A percentile compares a stretch with the other conserved stretches of the same genome.
These are phyloP conservation scores for Scaptomyza flava DNA, from an alignment of 2,888 invertebrate genomes.

Conservation along the genomic window DNA sequence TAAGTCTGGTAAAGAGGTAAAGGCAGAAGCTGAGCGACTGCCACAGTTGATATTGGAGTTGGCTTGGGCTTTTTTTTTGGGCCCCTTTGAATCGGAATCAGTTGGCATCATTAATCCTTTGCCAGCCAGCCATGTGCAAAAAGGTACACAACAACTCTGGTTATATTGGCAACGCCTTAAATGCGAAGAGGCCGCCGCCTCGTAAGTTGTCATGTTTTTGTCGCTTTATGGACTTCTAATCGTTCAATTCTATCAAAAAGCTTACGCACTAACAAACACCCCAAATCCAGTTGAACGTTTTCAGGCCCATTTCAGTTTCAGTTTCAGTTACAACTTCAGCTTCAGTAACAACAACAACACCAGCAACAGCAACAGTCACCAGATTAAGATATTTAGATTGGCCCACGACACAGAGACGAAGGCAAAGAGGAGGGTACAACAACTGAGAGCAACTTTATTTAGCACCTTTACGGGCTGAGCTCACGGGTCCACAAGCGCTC, in stretches of 20 bases:
- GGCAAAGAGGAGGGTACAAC: neutral
- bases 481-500: slow-evolving; percentile 63
- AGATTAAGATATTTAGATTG: slow-evolving; percentile 85
- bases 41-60: slow-evolving; percentile 69
- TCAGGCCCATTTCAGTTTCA: slow-evolving; percentile 66
- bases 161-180: slow-evolving; percentile 60
- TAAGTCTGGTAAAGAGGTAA: slow-evolving; percentile 20
- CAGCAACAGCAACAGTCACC: slow-evolving; percentile 51
- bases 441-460: slow-evolving; percentile 76
- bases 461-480: slow-evolving; percentile 73
- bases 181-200: slow-evolving; percentile 59
- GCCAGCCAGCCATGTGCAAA: slow-evolving; percentile 34
- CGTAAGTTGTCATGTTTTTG: slow-evolving; percentile 85
- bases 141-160: slow-evolving; percentile 28
- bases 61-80: slow-evolving; percentile 17
- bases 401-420: slow-evolving; percentile 50
- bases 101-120: slow-evolving; percentile 82
- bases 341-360: slow-evolving; percentile 17
- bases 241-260: slow-evolving; percentile 85
- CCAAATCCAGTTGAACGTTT: slow-evolving; percentile 65
- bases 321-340: slow-evolving; percentile 40
- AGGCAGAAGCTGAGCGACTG: slow-evolving; percentile 66
- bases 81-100: slow-evolving; percentile 50
- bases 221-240: slow-evolving; percentile 85
- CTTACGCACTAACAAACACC: slow-evolving; percentile 84